A percentile compares a stretch with the other conserved stretches of the same genome.
phyloP scores from a whole-genome alignment of 2,888 invertebrate species.

The Chironomus riparius region DNA sequence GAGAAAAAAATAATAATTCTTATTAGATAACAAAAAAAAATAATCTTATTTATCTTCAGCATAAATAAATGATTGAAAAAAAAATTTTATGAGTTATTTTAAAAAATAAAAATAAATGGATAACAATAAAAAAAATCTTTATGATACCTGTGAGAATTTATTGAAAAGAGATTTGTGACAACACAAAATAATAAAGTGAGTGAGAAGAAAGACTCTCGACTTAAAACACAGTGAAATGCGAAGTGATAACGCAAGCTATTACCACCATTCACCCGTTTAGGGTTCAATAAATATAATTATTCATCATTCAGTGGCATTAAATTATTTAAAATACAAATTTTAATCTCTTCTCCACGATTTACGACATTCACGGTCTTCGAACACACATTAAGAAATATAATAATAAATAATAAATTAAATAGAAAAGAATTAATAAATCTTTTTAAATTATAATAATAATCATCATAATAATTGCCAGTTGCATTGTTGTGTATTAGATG shows the following conservation, averaged over 20 bases:
- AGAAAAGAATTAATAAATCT: background rate
- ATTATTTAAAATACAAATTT: background rate
- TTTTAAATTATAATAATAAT: background rate
- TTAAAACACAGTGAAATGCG: constrained; percentile 4
- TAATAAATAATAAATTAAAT: too few relatives aligned
- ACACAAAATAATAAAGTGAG: background rate
- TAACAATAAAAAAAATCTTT: background rate
- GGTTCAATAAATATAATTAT: background rate
- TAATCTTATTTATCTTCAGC: background rate
- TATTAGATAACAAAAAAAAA: background rate
- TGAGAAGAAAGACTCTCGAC: background rate
- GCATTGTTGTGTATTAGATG: background rate
- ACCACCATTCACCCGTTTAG: background rate
- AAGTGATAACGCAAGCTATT: constrained; percentile 9
- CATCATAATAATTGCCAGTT: background rate
- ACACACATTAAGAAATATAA: too few relatives aligned
- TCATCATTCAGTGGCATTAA: background rate
- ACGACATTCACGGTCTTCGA: too few relatives aligned
- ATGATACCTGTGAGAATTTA: background rate
- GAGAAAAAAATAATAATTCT: background rate
- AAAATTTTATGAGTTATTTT: background rate
- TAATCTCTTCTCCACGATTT: background rate
- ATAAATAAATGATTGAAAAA: background rate
- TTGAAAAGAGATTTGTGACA: background rate
- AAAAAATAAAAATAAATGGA: background rate